Conservation (phyloP, 2,888 invertebrate species). For the Bombyx huttoni region DNA sequence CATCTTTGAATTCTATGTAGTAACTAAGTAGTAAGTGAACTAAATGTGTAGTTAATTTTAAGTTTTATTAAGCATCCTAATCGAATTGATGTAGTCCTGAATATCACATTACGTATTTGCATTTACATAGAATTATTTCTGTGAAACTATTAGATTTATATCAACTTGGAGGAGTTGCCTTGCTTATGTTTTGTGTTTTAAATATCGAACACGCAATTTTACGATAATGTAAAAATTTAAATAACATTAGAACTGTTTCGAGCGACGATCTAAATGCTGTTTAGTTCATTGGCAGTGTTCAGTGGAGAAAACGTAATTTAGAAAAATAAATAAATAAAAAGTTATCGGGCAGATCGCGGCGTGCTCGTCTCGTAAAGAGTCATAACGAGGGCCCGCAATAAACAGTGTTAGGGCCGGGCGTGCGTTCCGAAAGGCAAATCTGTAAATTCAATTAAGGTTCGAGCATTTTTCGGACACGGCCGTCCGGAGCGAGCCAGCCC, state of each 20-base stretch:
- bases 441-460: slow-evolving; percentile 68
- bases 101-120: too few relatives aligned
- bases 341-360: slow-evolving; percentile 28
- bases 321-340: slow-evolving; percentile 25
- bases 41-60: too few relatives aligned
- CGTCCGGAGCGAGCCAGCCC: slow-evolving; percentile 55
- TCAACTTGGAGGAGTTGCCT: too few relatives aligned
- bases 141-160: too few relatives aligned
- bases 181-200: too few relatives aligned
- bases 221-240: not conserved
- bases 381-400: slow-evolving; percentile 49
- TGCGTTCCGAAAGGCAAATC: slow-evolving; percentile 66
- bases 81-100: too few relatives aligned
- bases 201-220: too few relatives aligned
- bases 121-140: too few relatives aligned
- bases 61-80: too few relatives aligned
- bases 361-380: slow-evolving; percentile 31
- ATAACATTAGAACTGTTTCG: not conserved
- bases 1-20: not conserved
- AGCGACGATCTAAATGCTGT: not conserved
- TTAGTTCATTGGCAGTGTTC: not conserved
- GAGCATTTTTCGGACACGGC: slow-evolving; percentile 68
- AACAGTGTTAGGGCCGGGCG: slow-evolving; percentile 39
- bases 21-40: too few relatives aligned
- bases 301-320: not conserved